Evolutionary conservation across 2,113 vertebrate genomes (phyloP).

Genomic region (Dicrurus megarhynchus): DNA sequence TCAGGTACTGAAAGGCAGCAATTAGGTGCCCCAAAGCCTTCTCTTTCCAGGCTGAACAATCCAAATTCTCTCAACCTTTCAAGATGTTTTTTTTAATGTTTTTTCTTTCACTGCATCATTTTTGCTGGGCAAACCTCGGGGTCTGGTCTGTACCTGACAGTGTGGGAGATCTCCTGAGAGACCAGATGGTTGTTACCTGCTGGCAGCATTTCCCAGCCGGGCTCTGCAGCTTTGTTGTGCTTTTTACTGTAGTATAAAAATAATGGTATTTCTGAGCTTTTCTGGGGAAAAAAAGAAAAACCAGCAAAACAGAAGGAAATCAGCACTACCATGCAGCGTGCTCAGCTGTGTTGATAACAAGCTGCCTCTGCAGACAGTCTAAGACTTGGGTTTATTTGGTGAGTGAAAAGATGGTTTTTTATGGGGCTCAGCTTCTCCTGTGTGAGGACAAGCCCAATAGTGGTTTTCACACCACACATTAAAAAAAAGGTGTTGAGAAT

Average conservation of each 20-base stretch:
- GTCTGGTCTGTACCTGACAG: neutral
- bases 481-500: neutral
- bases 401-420: neutral
- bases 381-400: neutral
- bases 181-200: neutral
- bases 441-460: neutral
- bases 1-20: neutral
- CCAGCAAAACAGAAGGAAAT: rapidly evolving
- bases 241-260: neutral
- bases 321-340: neutral
- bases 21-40: neutral
- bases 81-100: neutral
- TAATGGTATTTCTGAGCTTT: neutral
- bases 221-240: neutral
- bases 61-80: neutral
- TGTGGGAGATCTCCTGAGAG: rapidly evolving
- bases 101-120: neutral
- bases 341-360: neutral
- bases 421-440: neutral
- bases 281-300: neutral
- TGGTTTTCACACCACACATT: neutral
- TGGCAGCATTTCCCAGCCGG: neutral
- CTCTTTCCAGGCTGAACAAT: neutral
- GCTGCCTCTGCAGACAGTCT: neutral
- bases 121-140: neutral